A percentile compares a stretch with the other conserved stretches of the same genome.
phyloP scores from a whole-genome alignment of 2,888 invertebrate genomes.

The Pardosa pseudoannulata region DNA sequence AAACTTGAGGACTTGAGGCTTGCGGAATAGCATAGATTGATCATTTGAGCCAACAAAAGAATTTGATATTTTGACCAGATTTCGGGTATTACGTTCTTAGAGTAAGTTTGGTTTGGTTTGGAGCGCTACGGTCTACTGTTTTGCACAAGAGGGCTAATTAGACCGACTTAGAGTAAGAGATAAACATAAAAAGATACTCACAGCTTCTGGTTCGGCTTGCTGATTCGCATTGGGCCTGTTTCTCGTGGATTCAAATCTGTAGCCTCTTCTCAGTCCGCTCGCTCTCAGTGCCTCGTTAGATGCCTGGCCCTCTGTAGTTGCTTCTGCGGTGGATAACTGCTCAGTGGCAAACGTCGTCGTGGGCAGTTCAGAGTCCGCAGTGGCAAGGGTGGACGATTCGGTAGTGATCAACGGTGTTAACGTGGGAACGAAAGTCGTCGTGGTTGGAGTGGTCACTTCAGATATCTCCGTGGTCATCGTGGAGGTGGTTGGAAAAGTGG shows the following conservation, averaged over 20 bases:
- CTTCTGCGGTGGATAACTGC: not conserved
- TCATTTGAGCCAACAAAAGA: too few relatives aligned
- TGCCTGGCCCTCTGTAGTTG: slow-evolving; percentile 35
- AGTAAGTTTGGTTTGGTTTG: too few relatives aligned
- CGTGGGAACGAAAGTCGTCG: not conserved
- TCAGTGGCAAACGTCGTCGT: slow-evolving; percentile 48
- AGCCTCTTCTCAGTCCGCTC: slow-evolving; percentile 11
- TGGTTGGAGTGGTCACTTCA: not conserved
- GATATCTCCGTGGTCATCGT: not conserved
- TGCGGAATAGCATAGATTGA: too few relatives aligned
- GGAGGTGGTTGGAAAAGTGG: slow-evolving; percentile 5
- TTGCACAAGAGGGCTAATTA: too few relatives aligned
- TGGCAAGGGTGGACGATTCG: slow-evolving; percentile 24
- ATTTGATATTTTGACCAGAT: too few relatives aligned
- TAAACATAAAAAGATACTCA: not conserved
- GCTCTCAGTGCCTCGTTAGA: slow-evolving; percentile 39
- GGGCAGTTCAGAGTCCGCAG: slow-evolving; percentile 46
- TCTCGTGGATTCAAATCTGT: slow-evolving; percentile 46
- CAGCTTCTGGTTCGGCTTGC: slow-evolving; percentile 20
- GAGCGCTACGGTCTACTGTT: too few relatives aligned
- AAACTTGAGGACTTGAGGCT: too few relatives aligned
- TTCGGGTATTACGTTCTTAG: too few relatives aligned
- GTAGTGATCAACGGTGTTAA: not conserved
- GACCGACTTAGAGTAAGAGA: too few relatives aligned
- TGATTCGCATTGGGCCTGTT: slow-evolving; percentile 39